phyloP scores from a whole-genome alignment of 2,797 vertebrate species.

The Brotogeris chrysoptera region DNA sequence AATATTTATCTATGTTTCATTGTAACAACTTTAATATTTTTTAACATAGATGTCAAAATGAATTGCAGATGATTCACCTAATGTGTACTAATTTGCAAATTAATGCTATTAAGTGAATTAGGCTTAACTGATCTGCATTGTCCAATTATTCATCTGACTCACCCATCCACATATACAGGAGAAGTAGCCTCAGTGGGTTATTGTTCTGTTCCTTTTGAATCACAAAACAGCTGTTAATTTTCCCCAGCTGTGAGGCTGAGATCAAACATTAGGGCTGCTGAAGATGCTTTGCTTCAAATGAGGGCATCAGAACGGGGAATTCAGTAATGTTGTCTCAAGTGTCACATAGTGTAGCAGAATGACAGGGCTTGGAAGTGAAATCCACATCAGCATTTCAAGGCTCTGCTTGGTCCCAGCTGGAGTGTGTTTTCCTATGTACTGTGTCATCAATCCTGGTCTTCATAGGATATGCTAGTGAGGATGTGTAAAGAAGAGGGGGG shows the following conservation, averaged over 20 bases:
- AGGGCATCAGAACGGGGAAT: background rate
- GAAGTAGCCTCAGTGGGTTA: conserved; percentile 9
- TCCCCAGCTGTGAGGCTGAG: conserved; percentile 19
- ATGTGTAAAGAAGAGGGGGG: background rate
- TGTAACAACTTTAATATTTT: conserved; percentile 6
- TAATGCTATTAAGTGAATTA: conserved; percentile 48
- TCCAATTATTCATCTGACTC: conserved; percentile 36
- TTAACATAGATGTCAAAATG: conserved; percentile 29
- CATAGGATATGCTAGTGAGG: background rate
- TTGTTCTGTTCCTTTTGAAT: conserved; percentile 17
- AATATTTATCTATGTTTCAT: conserved; percentile 31
- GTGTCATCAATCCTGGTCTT: background rate
- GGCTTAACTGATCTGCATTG: conserved; percentile 36
- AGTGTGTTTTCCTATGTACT: background rate
- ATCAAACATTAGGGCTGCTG: background rate
- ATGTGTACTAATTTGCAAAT: conserved; percentile 48
- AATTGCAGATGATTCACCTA: conserved; percentile 40
- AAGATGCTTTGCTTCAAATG: background rate
- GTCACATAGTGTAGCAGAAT: background rate
- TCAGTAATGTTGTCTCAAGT: background rate
- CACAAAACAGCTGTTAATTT: conserved; percentile 5
- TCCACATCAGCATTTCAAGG: background rate
- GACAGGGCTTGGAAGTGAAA: background rate
- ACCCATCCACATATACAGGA: background rate
- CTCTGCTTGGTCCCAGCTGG: background rate